A percentile compares a stretch with the other conserved stretches of the same genome.
Conservation (phyloP, 2,888 invertebrate genomes). For the Drosophila paucipuncta region DNA sequence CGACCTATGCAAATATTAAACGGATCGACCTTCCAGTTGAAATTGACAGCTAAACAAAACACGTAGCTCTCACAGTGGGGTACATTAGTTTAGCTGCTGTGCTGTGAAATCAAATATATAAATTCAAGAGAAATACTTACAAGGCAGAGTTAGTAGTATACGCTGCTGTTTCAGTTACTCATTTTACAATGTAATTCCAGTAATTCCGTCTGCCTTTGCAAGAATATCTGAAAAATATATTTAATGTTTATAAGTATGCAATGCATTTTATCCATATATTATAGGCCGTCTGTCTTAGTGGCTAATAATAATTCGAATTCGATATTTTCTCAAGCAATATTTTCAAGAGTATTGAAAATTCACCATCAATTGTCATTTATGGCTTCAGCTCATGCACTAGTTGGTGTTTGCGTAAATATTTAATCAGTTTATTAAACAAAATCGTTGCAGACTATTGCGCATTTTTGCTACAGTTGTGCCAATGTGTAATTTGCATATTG, state of each 20-base stretch:
- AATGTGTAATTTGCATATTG: slow-evolving; percentile 65
- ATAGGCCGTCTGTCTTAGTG: too few relatives aligned
- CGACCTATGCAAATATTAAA: slow-evolving; percentile 70
- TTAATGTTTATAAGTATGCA: too few relatives aligned
- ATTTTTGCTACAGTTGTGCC: slow-evolving; percentile 10
- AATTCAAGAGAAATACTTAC: neutral
- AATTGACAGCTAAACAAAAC: slow-evolving; percentile 7
- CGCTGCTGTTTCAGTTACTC: neutral
- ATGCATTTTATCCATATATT: too few relatives aligned
- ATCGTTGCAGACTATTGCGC: slow-evolving; percentile 44
- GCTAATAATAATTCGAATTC: neutral
- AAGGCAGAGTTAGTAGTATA: neutral
- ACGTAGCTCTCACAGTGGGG: neutral
- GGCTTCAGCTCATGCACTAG: neutral
- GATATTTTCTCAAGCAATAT: neutral
- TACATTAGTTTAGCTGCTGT: neutral
- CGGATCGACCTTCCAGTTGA: slow-evolving; percentile 43
- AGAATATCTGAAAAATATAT: neutral
- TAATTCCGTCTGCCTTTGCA: neutral
- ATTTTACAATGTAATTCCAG: neutral
- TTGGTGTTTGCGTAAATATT: slow-evolving; percentile 58
- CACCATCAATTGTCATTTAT: neutral
- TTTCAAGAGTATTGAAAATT: slow-evolving; percentile 6
- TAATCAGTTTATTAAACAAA: slow-evolving; percentile 67
- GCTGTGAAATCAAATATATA: neutral